Conservation (phyloP, 92 coral and sea anemone species). For the Epizoanthus scotinus region DNA sequence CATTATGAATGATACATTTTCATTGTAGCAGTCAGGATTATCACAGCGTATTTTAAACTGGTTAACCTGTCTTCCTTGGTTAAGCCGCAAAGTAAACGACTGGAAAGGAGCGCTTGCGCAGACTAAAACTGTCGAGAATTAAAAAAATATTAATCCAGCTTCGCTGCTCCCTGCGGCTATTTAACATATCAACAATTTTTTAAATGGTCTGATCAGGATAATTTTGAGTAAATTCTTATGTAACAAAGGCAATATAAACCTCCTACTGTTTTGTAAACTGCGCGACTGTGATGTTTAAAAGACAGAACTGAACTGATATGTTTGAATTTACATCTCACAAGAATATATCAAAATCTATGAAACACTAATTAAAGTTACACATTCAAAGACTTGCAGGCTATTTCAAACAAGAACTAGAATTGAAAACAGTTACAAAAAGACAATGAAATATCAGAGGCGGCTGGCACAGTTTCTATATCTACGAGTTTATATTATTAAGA, state of each 20-base stretch:
- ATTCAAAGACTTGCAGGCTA: background rate
- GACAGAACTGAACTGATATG: background rate
- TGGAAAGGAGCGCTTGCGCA: conserved; percentile 8
- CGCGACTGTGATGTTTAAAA: background rate
- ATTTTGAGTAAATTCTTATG: background rate
- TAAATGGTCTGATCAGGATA: background rate
- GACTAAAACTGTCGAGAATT: background rate
- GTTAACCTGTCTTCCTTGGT: background rate
- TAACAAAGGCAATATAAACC: background rate
- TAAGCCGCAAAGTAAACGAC: background rate
- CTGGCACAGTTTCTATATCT: background rate
- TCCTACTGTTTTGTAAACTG: conserved; percentile 27
- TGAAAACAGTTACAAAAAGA: background rate
- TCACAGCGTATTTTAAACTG: background rate
- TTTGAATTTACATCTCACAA: conserved; percentile 15
- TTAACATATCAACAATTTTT: background rate
- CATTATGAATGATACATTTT: background rate
- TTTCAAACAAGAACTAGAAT: background rate
- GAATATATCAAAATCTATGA: background rate
- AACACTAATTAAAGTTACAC: background rate
- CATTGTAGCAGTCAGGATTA: background rate
- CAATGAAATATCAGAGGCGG: background rate
- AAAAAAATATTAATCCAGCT: background rate
- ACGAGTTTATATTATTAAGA: background rate
- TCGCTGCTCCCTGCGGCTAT: conserved; percentile 16